phyloP scores from a whole-genome alignment of 92 coral and sea anemone species.

The Porites cylindrica region DNA sequence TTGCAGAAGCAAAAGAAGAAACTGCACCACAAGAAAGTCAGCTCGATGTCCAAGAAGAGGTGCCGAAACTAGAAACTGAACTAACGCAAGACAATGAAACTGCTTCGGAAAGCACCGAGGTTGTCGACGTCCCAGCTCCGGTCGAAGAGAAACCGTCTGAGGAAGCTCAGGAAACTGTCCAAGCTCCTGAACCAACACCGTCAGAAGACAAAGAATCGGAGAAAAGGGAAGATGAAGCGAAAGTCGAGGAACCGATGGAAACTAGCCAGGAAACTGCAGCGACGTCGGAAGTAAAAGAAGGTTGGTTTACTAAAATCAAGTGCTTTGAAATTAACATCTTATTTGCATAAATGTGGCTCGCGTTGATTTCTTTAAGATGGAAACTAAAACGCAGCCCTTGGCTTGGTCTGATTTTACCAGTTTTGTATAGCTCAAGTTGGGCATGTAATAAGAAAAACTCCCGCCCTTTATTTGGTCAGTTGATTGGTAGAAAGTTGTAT shows the following conservation, averaged over 20 bases:
- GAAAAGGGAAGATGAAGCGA: constrained; percentile 25
- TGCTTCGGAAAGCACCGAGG: not conserved
- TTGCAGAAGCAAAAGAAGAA: constrained; percentile 14
- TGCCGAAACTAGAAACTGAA: not conserved
- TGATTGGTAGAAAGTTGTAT: no score
- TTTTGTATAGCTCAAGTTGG: no score
- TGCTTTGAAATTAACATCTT: no score
- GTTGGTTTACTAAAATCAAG: constrained; percentile 5
- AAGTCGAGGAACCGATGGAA: constrained; percentile 45
- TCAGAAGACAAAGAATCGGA: constrained; percentile 35
- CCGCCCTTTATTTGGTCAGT: no score
- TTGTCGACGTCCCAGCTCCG: not conserved
- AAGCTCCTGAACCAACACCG: constrained; percentile 3
- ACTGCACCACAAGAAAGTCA: constrained; percentile 6
- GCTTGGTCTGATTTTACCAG: no score
- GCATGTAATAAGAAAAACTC: no score
- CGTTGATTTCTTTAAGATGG: no score
- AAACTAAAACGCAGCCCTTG: no score
- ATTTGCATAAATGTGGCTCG: not conserved
- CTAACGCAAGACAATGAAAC: constrained; percentile 15
- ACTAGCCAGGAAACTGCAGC: constrained; percentile 38
- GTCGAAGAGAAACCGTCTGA: constrained; percentile 30
- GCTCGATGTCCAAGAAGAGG: constrained; percentile 19
- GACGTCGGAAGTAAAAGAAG: constrained; percentile 26
- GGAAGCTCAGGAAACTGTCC: constrained; percentile 3